These are phyloP conservation scores for Paedocypris micromegethes DNA, from an alignment of 2,797 vertebrate species.

Conservation along the genomic window DNA sequence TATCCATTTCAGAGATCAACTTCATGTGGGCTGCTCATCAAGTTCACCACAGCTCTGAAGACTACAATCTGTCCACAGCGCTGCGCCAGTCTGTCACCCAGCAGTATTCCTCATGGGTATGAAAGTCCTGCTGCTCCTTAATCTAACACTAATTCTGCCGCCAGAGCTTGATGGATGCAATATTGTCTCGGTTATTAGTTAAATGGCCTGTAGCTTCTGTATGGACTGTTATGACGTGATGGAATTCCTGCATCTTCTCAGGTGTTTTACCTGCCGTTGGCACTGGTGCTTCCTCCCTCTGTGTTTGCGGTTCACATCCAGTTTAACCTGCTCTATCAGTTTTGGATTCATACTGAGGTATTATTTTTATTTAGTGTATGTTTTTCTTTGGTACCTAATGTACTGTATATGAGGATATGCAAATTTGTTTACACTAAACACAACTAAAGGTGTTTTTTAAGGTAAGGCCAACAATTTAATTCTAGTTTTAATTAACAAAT, in stretches of 20 bases:
- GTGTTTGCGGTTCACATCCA: constrained; percentile 87
- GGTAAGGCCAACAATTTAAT: no score
- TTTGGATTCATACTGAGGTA: constrained; percentile 98
- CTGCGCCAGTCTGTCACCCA: constrained; percentile 83
- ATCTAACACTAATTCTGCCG: background rate
- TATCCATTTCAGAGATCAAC: constrained; percentile 74
- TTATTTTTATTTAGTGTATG: constrained; percentile 4
- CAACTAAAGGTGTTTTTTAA: no score
- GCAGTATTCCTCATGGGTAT: constrained; percentile 87
- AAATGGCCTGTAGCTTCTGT: background rate
- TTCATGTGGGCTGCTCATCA: constrained; percentile 92
- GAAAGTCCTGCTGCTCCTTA: constrained; percentile 30
- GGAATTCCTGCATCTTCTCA: constrained; percentile 50
- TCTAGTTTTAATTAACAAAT: no score
- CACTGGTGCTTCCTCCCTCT: constrained; percentile 80
- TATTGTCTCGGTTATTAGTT: background rate
- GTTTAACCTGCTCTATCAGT: constrained; percentile 91
- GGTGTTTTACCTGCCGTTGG: constrained; percentile 87
- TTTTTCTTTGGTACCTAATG: background rate
- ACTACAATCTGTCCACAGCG: constrained; percentile 88
- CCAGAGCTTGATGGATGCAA: background rate
- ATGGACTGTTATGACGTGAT: constrained; percentile 15
- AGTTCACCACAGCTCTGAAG: constrained; percentile 90
- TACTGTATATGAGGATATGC: no score
- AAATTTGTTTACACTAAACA: no score